These are phyloP conservation scores for Chloebia gouldiae DNA, from an alignment of 2,113 vertebrate species.

Conservation along the genomic window DNA sequence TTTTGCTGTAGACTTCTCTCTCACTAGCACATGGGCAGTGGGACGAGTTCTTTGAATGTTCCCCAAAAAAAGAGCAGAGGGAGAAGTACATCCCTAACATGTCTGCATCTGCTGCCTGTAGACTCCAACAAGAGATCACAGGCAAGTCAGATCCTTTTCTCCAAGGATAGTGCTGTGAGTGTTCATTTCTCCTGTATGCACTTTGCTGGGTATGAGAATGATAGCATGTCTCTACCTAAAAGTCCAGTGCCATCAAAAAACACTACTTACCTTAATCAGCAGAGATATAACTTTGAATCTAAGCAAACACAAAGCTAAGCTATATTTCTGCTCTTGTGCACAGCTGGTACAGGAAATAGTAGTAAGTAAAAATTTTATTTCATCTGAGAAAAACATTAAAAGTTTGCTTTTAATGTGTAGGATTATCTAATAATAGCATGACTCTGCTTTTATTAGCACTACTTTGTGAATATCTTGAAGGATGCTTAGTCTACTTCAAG, in stretches of 20 bases:
- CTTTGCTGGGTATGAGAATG: neutral
- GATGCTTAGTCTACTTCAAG: neutral
- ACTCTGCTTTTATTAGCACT: neutral
- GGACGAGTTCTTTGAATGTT: fast-evolving
- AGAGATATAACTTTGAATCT: neutral
- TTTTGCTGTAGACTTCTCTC: neutral
- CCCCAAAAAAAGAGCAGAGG: neutral
- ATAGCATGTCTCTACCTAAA: neutral
- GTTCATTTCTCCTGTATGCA: neutral
- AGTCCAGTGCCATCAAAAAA: neutral
- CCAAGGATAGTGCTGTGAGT: neutral
- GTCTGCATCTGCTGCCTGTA: neutral
- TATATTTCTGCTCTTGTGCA: neutral
- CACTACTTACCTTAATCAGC: neutral
- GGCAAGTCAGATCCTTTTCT: neutral
- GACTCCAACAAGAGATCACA: neutral
- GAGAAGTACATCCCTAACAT: neutral
- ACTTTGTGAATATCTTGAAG: neutral
- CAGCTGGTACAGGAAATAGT: neutral
- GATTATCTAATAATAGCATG: neutral
- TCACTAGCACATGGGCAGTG: fast-evolving
- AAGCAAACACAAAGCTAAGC: neutral
- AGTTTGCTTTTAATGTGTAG: neutral
- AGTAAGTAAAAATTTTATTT: neutral
- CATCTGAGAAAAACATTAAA: neutral